Conservation (phyloP, 2,797 vertebrate genomes). For the Pelochelys cantorii region DNA sequence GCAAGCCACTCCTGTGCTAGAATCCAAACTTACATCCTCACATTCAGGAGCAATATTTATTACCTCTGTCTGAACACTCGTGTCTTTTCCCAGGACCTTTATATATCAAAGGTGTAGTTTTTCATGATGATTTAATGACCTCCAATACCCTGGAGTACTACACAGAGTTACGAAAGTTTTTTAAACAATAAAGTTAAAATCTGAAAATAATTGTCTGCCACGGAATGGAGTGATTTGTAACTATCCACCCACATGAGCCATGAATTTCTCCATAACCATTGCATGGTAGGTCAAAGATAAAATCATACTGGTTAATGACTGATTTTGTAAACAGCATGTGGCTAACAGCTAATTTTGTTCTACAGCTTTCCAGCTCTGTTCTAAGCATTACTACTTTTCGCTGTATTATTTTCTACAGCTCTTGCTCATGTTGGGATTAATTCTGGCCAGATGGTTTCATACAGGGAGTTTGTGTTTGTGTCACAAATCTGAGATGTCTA, state of each 20-base stretch:
- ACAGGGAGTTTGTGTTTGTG: background rate
- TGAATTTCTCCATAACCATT: background rate
- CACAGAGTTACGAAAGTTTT: background rate
- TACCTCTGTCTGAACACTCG: background rate
- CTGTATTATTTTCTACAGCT: background rate
- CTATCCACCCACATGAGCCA: background rate
- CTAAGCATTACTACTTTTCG: background rate
- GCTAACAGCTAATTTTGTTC: background rate
- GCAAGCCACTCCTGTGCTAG: background rate
- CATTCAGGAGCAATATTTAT: background rate
- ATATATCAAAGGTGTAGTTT: background rate
- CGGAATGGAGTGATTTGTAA: background rate
- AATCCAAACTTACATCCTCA: background rate
- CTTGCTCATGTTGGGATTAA: background rate
- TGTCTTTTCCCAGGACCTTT: background rate
- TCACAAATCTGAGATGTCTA: background rate
- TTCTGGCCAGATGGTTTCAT: constrained; percentile 15
- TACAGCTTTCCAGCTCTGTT: background rate
- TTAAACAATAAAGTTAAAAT: background rate
- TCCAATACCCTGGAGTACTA: background rate
- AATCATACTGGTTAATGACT: background rate
- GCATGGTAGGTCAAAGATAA: background rate
- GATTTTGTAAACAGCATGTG: background rate
- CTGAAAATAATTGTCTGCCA: background rate
- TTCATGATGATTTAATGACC: background rate